Percentiles rank a stretch among this genome's conserved stretches.
Evolutionary conservation across 2,113 vertebrate genomes (phyloP).

Genomic region (Neotragus moschatus): DNA sequence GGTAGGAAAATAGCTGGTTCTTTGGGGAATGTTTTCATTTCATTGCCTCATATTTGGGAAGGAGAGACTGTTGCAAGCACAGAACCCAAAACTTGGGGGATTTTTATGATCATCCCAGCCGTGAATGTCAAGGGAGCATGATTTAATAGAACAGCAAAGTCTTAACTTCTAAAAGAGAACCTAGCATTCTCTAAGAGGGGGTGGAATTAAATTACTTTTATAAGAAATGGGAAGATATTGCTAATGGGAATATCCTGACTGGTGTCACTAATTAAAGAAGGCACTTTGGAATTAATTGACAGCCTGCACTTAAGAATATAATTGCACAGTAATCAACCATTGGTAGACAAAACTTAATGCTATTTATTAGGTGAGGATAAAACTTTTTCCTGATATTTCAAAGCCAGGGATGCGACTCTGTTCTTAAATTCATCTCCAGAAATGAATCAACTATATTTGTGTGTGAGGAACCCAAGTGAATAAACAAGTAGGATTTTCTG

Average conservation of each 20-base stretch:
- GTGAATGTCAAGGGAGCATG: background rate
- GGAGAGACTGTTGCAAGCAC: background rate
- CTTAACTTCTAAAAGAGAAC: background rate
- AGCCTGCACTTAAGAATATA: slow-evolving; percentile 51
- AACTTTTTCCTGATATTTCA: slow-evolving; percentile 46
- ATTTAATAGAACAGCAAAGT: background rate
- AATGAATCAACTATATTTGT: slow-evolving; percentile 36
- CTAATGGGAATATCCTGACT: slow-evolving; percentile 49
- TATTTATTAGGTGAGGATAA: slow-evolving; percentile 17
- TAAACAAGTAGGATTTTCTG: slow-evolving; percentile 69
- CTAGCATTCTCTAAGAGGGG: background rate
- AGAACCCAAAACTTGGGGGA: background rate
- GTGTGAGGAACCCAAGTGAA: slow-evolving; percentile 41
- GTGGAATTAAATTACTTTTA: background rate
- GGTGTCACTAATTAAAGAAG: slow-evolving; percentile 60
- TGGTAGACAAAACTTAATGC: slow-evolving; percentile 58
- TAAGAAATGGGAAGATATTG: slow-evolving; percentile 9
- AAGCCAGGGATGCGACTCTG: slow-evolving; percentile 43
- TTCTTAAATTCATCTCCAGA: slow-evolving; percentile 43
- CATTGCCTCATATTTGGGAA: background rate
- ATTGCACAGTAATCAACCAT: slow-evolving; percentile 40
- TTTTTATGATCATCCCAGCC: background rate
- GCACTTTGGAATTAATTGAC: slow-evolving; percentile 56
- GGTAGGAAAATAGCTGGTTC: background rate
- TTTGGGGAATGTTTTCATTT: background rate